Evolutionary conservation across 2,888 invertebrate genomes (phyloP).

Genomic region (Ophion slaviceki): DNA sequence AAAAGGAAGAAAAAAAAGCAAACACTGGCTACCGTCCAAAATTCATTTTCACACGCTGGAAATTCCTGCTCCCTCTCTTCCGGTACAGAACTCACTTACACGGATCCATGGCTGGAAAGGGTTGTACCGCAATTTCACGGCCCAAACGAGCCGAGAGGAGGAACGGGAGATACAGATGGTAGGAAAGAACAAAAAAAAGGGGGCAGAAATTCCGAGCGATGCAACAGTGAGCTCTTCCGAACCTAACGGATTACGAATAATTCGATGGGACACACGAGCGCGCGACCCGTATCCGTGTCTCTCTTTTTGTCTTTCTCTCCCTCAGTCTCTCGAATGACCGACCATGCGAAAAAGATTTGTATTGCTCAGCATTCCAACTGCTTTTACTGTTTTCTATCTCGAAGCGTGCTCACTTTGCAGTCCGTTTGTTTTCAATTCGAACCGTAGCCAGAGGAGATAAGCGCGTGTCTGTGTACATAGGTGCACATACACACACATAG

Average conservation of each 20-base stretch:
- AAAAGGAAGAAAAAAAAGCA: no score
- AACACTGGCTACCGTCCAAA: no score
- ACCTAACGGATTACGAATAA: constrained; percentile 57
- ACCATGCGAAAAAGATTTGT: constrained; percentile 60
- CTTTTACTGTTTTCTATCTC: constrained; percentile 19
- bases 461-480: no score
- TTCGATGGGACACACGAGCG: constrained; percentile 32
- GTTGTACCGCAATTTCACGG: neutral
- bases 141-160: neutral
- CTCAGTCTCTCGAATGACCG: constrained; percentile 5
- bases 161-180: neutral
- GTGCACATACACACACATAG: no score
- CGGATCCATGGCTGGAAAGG: no score
- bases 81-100: no score
- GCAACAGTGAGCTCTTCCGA: constrained; percentile 8
- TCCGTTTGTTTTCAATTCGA: constrained; percentile 12
- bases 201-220: constrained; percentile 15
- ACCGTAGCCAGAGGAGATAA: neutral
- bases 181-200: constrained; percentile 16
- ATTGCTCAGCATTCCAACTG: constrained; percentile 51
- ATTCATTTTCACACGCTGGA: no score
- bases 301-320: constrained; percentile 2
- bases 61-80: no score
- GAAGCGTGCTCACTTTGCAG: constrained; percentile 24
- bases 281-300: neutral